Percentiles rank a stretch among this genome's conserved stretches.
phyloP scores from a whole-genome alignment of 2,113 vertebrate genomes.

The Dasyurus viverrinus region DNA sequence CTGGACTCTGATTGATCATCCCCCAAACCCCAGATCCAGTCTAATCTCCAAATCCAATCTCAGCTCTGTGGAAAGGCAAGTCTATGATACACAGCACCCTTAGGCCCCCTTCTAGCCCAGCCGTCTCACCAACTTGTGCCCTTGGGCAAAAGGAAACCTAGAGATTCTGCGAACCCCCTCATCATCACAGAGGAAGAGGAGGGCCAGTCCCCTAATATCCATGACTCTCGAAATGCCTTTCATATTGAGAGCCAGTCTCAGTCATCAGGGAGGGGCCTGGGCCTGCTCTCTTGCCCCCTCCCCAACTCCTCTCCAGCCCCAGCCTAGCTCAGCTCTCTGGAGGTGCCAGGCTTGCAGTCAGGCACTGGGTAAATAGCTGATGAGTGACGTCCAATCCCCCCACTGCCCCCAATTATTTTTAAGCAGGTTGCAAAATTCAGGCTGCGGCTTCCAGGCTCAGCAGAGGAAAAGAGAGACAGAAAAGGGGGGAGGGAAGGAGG shows the following conservation, averaged over 20 bases:
- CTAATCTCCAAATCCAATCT: neutral
- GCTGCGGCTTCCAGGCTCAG: slow-evolving; percentile 54
- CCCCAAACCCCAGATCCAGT: neutral
- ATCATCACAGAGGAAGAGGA: neutral
- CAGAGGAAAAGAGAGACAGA: slow-evolving; percentile 57
- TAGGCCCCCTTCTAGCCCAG: neutral
- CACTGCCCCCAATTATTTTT: slow-evolving; percentile 70
- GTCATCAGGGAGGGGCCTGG: neutral
- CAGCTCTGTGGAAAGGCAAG: neutral
- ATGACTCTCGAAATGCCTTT: neutral
- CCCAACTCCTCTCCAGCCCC: neutral
- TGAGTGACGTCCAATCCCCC: slow-evolving; percentile 71
- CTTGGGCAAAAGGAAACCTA: neutral
- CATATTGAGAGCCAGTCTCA: neutral
- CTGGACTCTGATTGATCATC: neutral
- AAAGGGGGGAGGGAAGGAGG: neutral
- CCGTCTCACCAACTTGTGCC: neutral
- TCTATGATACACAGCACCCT: neutral
- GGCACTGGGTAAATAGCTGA: neutral
- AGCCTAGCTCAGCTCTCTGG: slow-evolving; percentile 47
- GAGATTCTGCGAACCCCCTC: neutral
- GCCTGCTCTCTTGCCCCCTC: neutral
- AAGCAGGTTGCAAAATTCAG: slow-evolving; percentile 76
- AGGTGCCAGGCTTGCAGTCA: neutral
- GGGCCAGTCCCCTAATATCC: neutral